Percentiles rank a stretch among this genome's conserved stretches.
phyloP scores from a whole-genome alignment of 2,797 vertebrate genomes.

The Todus mexicanus region DNA sequence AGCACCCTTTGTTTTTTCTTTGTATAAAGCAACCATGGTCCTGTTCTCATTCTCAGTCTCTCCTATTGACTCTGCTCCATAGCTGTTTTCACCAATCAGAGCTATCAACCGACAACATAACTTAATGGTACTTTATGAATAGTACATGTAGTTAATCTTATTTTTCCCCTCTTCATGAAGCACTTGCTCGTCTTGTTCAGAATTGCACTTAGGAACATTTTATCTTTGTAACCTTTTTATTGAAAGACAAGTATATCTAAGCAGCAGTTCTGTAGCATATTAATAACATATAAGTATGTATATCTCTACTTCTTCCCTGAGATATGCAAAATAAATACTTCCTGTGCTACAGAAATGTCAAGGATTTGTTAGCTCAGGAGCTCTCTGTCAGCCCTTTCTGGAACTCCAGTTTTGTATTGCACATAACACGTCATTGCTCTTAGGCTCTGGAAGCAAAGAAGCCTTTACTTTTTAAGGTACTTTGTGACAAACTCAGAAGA shows the following conservation, averaged over 20 bases:
- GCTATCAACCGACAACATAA: neutral
- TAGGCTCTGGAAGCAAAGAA: neutral
- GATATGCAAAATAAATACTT: neutral
- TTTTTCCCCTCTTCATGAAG: neutral
- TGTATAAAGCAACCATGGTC: neutral
- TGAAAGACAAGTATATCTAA: neutral
- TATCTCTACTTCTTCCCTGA: neutral
- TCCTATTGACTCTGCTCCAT: neutral
- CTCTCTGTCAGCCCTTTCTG: neutral
- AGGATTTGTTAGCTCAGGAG: neutral
- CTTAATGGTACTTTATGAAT: neutral
- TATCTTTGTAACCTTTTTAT: neutral
- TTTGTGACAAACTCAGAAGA: neutral
- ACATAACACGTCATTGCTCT: neutral
- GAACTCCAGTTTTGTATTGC: neutral
- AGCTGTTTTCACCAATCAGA: neutral
- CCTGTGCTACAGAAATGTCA: neutral
- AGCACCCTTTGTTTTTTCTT: neutral
- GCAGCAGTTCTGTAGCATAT: neutral
- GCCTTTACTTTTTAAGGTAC: neutral
- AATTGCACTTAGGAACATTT: neutral
- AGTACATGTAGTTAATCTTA: neutral
- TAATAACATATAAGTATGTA: neutral
- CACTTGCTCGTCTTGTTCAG: neutral
- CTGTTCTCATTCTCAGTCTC: neutral